Conservation (phyloP, 2,888 invertebrate genomes). For the Caenorhabditis parvicauda region DNA sequence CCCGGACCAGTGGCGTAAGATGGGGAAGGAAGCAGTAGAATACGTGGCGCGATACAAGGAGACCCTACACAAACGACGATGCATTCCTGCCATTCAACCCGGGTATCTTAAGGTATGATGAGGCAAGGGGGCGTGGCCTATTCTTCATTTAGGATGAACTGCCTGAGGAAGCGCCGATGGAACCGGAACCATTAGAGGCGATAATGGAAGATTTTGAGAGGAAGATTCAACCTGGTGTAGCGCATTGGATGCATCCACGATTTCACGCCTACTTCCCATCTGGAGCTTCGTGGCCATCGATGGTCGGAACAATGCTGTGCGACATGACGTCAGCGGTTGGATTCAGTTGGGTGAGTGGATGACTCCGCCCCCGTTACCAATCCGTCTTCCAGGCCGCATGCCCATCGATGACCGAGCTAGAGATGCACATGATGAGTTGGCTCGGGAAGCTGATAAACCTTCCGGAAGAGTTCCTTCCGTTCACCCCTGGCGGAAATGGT, state of each 20-base stretch:
- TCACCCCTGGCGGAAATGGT: constrained; percentile 20
- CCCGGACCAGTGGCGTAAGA: constrained; percentile 12
- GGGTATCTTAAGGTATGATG: constrained; percentile 20
- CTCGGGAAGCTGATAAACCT: constrained; percentile 24
- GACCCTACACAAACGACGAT: constrained; percentile 9
- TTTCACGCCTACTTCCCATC: constrained; percentile 21
- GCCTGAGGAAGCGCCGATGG: constrained; percentile 13
- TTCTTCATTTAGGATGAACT: too few species aligned
- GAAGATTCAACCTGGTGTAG: constrained; percentile 21
- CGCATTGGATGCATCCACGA: constrained; percentile 20
- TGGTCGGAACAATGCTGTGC: constrained; percentile 21
- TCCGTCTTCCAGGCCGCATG: constrained; percentile 19
- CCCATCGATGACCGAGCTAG: constrained; percentile 20
- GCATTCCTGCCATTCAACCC: constrained; percentile 20
- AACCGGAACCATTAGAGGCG: constrained; percentile 23
- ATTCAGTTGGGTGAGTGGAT: too few species aligned
- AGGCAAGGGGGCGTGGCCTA: too few species aligned
- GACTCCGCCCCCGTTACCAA: too few species aligned
- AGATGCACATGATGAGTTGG: constrained; percentile 27
- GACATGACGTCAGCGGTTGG: constrained; percentile 19
- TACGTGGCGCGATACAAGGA: constrained; percentile 22
- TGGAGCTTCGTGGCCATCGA: constrained; percentile 20
- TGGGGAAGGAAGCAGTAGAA: constrained; percentile 19
- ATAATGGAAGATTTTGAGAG: constrained; percentile 24
- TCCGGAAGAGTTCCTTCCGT: constrained; percentile 19